These are phyloP conservation scores for Aelia acuminata DNA, from an alignment of 2,888 invertebrate species.

Conservation along the genomic window DNA sequence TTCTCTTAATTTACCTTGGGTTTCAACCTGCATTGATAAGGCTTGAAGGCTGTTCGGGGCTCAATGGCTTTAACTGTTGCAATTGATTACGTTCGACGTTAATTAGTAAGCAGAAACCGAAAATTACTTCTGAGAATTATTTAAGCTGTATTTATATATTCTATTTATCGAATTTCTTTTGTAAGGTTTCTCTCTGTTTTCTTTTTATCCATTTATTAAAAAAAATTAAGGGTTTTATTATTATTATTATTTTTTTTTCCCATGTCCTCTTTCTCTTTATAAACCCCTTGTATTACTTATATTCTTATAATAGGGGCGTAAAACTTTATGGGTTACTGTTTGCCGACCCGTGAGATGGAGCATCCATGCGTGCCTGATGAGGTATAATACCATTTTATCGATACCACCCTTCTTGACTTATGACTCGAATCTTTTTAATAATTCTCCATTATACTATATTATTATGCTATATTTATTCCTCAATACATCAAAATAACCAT, in stretches of 20 bases:
- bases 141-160: too few species aligned
- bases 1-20: neutral
- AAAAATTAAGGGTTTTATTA: too few species aligned
- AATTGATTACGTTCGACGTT: neutral
- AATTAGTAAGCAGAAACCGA: neutral
- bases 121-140: too few species aligned
- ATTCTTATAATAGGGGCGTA: neutral
- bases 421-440: neutral
- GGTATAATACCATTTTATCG: neutral
- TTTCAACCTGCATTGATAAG: neutral
- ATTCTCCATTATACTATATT: neutral
- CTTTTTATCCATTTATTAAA: too few species aligned
- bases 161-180: too few species aligned
- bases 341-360: neutral
- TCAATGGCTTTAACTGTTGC: neutral
- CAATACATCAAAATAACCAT: neutral
- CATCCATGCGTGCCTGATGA: neutral
- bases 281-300: too few species aligned
- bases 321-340: neutral
- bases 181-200: too few species aligned
- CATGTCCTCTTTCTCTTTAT: too few species aligned
- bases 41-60: neutral
- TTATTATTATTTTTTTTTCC: too few species aligned
- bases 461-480: neutral
- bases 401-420: neutral